These are phyloP conservation scores for Spodoptera picta DNA, from an alignment of 2,888 invertebrate genomes.

Conservation along the genomic window DNA sequence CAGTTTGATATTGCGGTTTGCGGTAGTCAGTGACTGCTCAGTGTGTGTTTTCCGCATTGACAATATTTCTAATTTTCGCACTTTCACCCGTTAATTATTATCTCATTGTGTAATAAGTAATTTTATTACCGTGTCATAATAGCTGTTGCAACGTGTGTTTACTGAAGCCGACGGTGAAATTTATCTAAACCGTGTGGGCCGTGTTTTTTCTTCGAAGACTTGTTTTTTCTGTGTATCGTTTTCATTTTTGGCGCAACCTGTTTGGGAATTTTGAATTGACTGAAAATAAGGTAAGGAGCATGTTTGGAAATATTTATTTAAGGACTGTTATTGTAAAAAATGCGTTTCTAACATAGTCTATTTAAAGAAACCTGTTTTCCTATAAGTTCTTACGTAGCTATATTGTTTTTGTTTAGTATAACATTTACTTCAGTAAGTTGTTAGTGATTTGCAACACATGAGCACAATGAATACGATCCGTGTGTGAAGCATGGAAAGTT, in stretches of 20 bases:
- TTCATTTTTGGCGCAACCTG: constrained; percentile 70
- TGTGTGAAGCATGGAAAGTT: neutral
- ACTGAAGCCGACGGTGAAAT: constrained; percentile 37
- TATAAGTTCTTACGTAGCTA: constrained; percentile 2
- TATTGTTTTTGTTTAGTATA: constrained; percentile 27
- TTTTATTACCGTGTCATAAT: constrained; percentile 32
- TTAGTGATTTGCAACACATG: no score
- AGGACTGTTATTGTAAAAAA: constrained; percentile 2
- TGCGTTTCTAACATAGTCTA: constrained; percentile 62
- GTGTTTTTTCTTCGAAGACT: constrained; percentile 69
- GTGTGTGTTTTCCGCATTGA: constrained; percentile 61
- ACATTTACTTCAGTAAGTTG: neutral
- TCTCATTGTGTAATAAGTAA: constrained; percentile 64
- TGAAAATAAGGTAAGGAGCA: constrained; percentile 72
- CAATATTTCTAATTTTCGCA: constrained; percentile 68
- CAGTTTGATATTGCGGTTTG: constrained; percentile 80
- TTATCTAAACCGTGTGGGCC: constrained; percentile 55
- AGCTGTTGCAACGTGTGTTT: constrained; percentile 26
- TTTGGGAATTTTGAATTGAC: constrained; percentile 60
- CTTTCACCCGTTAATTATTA: constrained; percentile 72
- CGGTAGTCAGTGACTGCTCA: constrained; percentile 63
- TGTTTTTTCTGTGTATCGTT: constrained; percentile 75
- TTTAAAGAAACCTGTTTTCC: constrained; percentile 66
- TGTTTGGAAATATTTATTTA: constrained; percentile 2
- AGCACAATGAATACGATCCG: no score